Base-by-base conservation (phyloP, 1,140 invertebrate genomes). In the Tribolium castaneum region DNA sequence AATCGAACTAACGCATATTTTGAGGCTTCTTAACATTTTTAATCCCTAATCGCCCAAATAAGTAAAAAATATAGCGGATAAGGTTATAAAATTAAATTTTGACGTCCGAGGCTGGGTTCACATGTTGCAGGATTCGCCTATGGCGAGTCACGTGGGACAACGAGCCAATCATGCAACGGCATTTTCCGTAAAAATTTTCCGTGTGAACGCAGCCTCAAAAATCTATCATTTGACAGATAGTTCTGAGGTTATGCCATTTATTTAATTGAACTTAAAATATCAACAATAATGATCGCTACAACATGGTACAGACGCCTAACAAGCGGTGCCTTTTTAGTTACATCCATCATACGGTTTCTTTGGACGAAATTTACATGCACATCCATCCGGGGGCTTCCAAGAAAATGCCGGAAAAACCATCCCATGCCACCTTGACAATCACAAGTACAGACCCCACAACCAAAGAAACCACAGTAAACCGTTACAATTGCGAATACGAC, bases 401-500 rank as follows among this genome's bases (percentile, higher is more conserved):
- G 78, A 84, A 86, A 22, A 91, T 93, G 89, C 90, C 92, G 16
- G 89, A 92, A 85, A 78, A 82, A 34, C 91, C 91, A n/a, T 90
- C 90, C 16, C 90, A 92, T 88, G 90, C 91, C 7, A 92, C 90
- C 25, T 88, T 93, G 14, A 92, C 90, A n/a, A 90, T 93, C 78
- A 91, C 93, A 85, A 90, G 87, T 75, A 89, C 88, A 12, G 89
- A 93, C 87, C 89, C 91, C 19, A 87, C 90, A 51, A 91, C 90
- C 12, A 92, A 92, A 85, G 88, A 90, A 81, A 92, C 89, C 80
- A 90, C 91, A 85, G 90, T 92, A 10, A 92, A 90, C 84, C 88
- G 94, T 77, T 97, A 94, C 86, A 91, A 90, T 83, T 99, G 97
- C 88, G 94, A 97, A 87, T 98, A 94, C 88, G 92, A 95, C 78